Percentiles rank a stretch among this genome's conserved stretches.
phyloP scores from a whole-genome alignment of 2,797 vertebrate species.

The Danionella dracula region DNA sequence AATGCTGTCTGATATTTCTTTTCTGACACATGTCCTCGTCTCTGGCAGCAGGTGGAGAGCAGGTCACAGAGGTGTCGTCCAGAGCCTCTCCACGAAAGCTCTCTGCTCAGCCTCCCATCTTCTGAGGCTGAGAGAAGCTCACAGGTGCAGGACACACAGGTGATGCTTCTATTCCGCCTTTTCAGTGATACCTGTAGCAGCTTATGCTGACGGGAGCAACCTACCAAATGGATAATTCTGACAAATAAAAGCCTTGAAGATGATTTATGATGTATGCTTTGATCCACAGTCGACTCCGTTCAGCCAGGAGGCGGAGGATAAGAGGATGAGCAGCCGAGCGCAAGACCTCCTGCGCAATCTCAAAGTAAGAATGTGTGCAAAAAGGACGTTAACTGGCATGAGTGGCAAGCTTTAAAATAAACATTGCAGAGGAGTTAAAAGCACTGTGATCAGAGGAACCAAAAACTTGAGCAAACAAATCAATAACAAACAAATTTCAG shows the following conservation, averaged over 20 bases:
- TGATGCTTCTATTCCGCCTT: neutral
- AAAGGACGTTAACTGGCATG: too few species aligned
- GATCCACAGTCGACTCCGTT: constrained; percentile 55
- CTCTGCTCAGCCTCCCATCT: constrained; percentile 58
- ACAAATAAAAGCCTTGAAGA: too few species aligned
- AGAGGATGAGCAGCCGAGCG: constrained; percentile 77
- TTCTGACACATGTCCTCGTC: too few species aligned
- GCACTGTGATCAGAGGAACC: too few species aligned
- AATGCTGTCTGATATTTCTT: too few species aligned
- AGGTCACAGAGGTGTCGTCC: constrained; percentile 41
- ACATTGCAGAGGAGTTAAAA: too few species aligned
- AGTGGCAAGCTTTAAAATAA: too few species aligned
- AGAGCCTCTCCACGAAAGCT: constrained; percentile 63
- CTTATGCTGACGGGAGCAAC: too few species aligned
- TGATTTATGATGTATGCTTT: neutral
- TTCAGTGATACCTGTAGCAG: neutral
- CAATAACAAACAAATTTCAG: too few species aligned
- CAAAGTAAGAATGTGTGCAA: constrained; percentile 80
- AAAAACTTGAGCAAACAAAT: too few species aligned
- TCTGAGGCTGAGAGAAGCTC: constrained; percentile 32
- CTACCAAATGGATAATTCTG: too few species aligned
- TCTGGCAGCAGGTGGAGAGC: constrained; percentile 48
- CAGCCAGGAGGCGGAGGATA: constrained; percentile 85
- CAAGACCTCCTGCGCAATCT: constrained; percentile 82
- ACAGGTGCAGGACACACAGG: constrained; percentile 26